A percentile compares a stretch with the other conserved stretches of the same genome.
These are phyloP conservation scores for Tachuris rubrigastra DNA, from an alignment of 2,113 vertebrate species.

Conservation along the genomic window DNA sequence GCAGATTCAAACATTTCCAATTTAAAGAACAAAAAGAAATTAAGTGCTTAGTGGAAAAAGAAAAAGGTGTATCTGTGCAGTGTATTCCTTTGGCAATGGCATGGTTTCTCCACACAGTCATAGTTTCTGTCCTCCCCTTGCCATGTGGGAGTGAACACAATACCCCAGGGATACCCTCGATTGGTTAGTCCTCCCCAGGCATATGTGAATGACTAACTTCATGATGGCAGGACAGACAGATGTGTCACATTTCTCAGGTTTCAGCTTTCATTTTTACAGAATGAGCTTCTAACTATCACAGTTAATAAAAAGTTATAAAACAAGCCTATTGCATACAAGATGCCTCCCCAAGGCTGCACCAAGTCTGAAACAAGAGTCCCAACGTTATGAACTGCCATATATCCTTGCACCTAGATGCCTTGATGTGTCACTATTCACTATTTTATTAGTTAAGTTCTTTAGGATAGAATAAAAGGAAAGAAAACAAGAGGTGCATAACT, in stretches of 20 bases:
- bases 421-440: background rate
- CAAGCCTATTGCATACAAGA: background rate
- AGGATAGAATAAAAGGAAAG: background rate
- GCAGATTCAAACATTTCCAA: background rate
- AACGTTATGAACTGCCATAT: background rate
- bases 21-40: background rate
- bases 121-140: background rate
- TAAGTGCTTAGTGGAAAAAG: background rate
- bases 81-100: background rate
- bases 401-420: background rate
- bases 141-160: background rate
- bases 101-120: background rate
- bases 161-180: background rate
- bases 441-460: background rate
- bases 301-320: background rate
- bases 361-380: background rate
- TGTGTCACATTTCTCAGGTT: background rate
- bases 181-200: background rate
- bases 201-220: background rate
- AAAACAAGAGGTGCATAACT: background rate
- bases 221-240: background rate
- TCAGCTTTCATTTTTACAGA: background rate
- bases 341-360: background rate
- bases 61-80: background rate
- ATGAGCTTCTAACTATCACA: background rate